Evolutionary conservation across 2,888 invertebrate genomes (phyloP), one percentile per base, ranked within the genome.

Genomic region (Portevinia maculata): DNA sequence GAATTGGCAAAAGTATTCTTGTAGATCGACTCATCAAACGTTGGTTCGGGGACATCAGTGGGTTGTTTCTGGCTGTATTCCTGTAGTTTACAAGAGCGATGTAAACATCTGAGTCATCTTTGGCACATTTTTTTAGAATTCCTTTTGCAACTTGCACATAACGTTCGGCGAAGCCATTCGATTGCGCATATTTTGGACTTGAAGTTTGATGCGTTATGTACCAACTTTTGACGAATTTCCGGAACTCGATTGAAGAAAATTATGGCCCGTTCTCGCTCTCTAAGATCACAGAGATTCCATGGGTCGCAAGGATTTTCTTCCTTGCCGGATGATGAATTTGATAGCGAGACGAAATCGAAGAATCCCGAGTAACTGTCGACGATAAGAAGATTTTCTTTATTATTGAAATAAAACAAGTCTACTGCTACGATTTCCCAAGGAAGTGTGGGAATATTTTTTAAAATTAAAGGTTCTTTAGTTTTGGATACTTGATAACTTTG

Each of bases 91-190:
- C 3, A 2, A 24, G 24, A 5, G 24, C 24, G 5, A 24, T 3
- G 5, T 3, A 79, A 37, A 73, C 21, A 21, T 67, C 53, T 0
- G 67, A 48, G 8, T 70, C 71, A 50, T 78, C 81, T 8, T 78
- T 67, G 30, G 8, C 39, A 41, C 65, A 71, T 48, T 84, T 84
- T 62, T 74, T 73, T n/a, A 75, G 9, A 5, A 84, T 62, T 19
- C n/a, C 17, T 34, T 85, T 84, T 57, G 69, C 84, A 39, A 55
- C 69, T 70, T 76, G 79, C n/a, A 84, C 73, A 21, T 69, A 84
- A 1, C 70, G 64, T 60, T 76, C 74, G 17, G 78, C 84, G 8
- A 85, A 13, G 5, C 81, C 84, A 13, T 85, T 84, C 24, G 70
- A 81, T 46, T 70, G 59, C 3, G 84, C 46, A 52, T 75, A 79